Base-by-base conservation (phyloP, 2,113 vertebrate species). In the Pelecanoides urinatrix region DNA sequence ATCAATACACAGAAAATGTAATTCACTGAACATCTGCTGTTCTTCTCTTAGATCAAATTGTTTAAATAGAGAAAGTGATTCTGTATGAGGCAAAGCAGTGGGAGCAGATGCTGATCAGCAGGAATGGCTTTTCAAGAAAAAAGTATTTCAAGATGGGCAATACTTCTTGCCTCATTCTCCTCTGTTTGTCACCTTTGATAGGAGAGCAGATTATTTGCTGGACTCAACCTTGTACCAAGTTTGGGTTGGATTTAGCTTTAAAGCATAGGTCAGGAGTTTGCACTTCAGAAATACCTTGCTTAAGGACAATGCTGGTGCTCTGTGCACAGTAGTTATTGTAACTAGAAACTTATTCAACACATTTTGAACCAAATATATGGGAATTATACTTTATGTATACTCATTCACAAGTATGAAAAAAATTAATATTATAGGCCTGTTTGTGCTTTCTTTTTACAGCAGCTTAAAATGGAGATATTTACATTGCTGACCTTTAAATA, bases 21-120 rank as follows among this genome's bases (percentile, higher is more conserved):
- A 96, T 97, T 96, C 80, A 55, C 56, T 81, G 90, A 96, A 88
- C 93, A 97, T 96, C 95, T 95, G 95, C 66, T 94, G 92, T 94
- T 97, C 73, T 97, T 97, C 90, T 96, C 74, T 49, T 63, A 65
- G 71, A 96, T 95, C 30, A 97, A 96, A 95, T 92, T 76, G 53
- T 93, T 91, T 75, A 90, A 96, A 91, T 67, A 68, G 20, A 88
- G 81, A 92, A 96, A 91, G 34, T 58, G 86, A 90, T 93, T 94
- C 53, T 88, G n/a, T 65, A 87, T 87, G 76, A 68, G 61, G 44
- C 55, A 97, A 97, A 81, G 67, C n/a, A 85, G 42, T 68, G 65
- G 80, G 47, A 96, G 52, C 23, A 32, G 56, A 44, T 77, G 32
- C 36, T 29, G 18, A 79, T 63, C 52, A 74, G 4, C 44, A 87